Evolutionary conservation across 2,113 vertebrate species (phyloP).

Genomic region (Ophthalmolycus amberensis): DNA sequence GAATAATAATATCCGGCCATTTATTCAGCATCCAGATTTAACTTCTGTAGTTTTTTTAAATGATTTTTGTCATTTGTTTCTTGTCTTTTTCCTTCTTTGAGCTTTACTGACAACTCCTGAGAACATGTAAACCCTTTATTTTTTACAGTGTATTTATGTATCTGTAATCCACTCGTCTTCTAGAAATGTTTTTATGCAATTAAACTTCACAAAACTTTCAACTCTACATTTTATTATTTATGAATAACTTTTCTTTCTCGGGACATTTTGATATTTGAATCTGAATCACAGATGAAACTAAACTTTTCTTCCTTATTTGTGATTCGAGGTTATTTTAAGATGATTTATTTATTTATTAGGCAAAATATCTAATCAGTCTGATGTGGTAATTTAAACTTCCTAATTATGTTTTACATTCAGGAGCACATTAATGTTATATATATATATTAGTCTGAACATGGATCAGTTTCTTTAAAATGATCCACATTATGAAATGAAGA

Average conservation of each 20-base stretch:
- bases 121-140: conserved; percentile 51
- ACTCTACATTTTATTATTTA: not conserved
- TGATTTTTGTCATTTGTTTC: no score
- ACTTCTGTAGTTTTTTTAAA: no score
- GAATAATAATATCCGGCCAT: no score
- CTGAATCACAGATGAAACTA: not conserved
- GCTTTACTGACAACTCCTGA: conserved; percentile 79
- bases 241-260: not conserved
- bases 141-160: conserved; percentile 51
- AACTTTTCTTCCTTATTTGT: no score
- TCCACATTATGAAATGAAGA: no score
- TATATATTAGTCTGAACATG: no score
- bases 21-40: no score
- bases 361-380: not conserved
- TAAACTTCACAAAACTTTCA: conserved; percentile 14
- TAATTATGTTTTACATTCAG: no score
- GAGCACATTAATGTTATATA: no score
- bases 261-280: not conserved
- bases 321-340: no score
- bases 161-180: conserved; percentile 1
- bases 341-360: not conserved
- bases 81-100: conserved; percentile 14
- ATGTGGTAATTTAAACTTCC: no score
- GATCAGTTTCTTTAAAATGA: no score
- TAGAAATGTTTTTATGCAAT: conserved; percentile 1